Evolutionary conservation across 1,140 invertebrate species (phyloP), one percentile per base, ranked within the genome.

Genomic region (Leptoteleia sp.): DNA sequence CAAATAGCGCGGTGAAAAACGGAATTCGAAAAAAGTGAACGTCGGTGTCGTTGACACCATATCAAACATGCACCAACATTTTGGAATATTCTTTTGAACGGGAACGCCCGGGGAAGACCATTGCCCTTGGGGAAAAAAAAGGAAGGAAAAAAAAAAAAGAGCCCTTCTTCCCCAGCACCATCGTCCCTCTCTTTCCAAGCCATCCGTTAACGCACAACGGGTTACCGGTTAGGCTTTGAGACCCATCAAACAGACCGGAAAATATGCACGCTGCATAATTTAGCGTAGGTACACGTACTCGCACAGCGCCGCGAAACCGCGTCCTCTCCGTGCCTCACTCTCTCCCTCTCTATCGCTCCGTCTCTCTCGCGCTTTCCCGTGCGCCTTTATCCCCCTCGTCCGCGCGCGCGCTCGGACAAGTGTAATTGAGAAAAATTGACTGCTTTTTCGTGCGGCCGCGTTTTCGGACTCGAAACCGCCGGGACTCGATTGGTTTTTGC

Each of bases 211-310:
- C 61, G 61, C 76, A 73, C 80, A 76, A 76, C 67, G 79, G 81
- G 75, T 83, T 85, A 83, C 86, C 81, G 85, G 85, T 85, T 87
- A 87, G 83, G 83, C 85, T 88, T 87, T 87, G 82, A 87, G 83
- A 87, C 83, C 83, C 85, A 88, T 86, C 86, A 88, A 88, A 89
- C 87, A 89, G 88, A 87, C 87, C 87, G 85, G 88, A 89, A 88
- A 88, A 89, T 88, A 88, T 87, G 85, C 84, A 87, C 82, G 82
- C 83, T 89, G 87, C 86, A 88, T 88, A 88, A 88, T 88, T 88
- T 87, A 88, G 77, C 80, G 81, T 85, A 84, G 83, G 75, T 79
- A 73, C 62, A 80, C 71, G 35, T 77, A 81, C 70, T 79, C 77
- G 75, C 72, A 70, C 37, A 67, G 35, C 33, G 42, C 57, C 76